Conservation (phyloP, 2,888 invertebrate genomes). For the Vannuccia rotundouncinata region DNA sequence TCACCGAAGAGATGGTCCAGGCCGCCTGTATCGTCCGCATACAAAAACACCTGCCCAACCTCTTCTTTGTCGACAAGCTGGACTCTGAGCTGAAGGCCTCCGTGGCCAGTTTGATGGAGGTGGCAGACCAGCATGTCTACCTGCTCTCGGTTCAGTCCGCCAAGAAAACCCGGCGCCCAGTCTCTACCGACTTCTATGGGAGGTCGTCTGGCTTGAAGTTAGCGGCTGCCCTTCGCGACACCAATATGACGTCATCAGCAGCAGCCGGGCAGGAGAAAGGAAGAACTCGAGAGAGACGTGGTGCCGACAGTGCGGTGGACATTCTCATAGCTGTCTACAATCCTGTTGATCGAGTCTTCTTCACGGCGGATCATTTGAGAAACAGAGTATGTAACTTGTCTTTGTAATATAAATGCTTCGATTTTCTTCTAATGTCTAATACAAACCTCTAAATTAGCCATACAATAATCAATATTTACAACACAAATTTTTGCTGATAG, state of each 20-base stretch:
- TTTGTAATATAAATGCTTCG: background rate
- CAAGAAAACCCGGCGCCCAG: background rate
- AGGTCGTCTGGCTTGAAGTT: background rate
- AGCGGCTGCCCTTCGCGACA: no score
- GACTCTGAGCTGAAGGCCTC: background rate
- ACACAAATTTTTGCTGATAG: no score
- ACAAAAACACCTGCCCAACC: background rate
- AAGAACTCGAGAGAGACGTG: background rate
- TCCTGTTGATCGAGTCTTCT: background rate
- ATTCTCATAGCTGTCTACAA: conserved; percentile 1
- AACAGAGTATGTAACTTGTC: background rate
- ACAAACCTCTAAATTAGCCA: no score
- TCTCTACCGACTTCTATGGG: background rate
- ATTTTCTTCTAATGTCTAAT: no score
- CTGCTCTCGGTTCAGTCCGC: background rate
- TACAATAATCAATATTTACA: no score
- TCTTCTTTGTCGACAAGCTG: conserved; percentile 18
- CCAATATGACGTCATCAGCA: background rate
- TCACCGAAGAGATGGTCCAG: conserved; percentile 20
- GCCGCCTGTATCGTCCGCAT: background rate
- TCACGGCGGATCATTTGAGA: background rate
- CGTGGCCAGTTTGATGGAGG: background rate
- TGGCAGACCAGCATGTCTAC: background rate
- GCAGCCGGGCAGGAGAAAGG: background rate
- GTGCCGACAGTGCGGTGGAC: conserved; percentile 11